phyloP scores from a whole-genome alignment of 2,888 invertebrate species.

The Platerodrilus igneus region DNA sequence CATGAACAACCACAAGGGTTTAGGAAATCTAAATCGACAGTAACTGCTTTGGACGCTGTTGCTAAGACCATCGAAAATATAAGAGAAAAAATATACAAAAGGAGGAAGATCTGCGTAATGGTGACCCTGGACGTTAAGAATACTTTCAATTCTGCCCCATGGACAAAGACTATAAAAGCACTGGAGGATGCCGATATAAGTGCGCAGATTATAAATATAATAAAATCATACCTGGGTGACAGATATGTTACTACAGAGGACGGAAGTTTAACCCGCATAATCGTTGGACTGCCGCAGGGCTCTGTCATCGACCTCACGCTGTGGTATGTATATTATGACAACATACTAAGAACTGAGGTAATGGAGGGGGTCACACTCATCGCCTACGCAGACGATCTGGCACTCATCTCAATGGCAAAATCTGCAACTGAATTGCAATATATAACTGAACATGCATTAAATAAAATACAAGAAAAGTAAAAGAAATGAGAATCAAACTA shows the following conservation, averaged over 20 bases:
- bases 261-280: neutral
- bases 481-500: too few species aligned
- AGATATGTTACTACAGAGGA: neutral
- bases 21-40: too few species aligned
- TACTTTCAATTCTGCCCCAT: conserved; percentile 12
- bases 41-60: too few species aligned
- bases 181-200: neutral
- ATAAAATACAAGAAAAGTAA: too few species aligned
- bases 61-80: too few species aligned
- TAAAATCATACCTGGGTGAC: conserved; percentile 1
- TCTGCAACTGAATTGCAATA: too few species aligned
- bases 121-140: conserved; percentile 14
- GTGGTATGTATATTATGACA: conserved; percentile 8
- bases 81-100: too few species aligned
- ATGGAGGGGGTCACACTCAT: conserved; percentile 10
- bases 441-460: too few species aligned
- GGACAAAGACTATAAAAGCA: conserved; percentile 5
- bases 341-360: conserved; percentile 6
- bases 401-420: too few species aligned
- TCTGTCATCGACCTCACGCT: conserved; percentile 9
- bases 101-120: too few species aligned
- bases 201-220: neutral
- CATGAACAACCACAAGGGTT: too few species aligned
- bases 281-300: conserved; percentile 5
- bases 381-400: conserved; percentile 13